A percentile compares a stretch with the other conserved stretches of the same genome.
phyloP scores from a whole-genome alignment of 1,140 invertebrate species.

The Drosophila sucinea region DNA sequence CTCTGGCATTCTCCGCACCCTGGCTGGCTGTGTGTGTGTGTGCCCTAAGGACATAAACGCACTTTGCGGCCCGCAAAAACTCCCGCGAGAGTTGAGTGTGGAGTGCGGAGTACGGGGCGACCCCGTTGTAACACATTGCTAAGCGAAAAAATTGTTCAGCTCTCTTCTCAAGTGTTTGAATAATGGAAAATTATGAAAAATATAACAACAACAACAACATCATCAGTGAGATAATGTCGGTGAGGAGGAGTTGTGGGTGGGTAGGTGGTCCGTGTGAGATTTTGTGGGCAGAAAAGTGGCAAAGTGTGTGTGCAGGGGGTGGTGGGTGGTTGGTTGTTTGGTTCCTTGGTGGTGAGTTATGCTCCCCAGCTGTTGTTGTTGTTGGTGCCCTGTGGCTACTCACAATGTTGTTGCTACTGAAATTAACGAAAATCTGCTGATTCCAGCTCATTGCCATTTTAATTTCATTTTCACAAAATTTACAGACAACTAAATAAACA shows the following conservation, averaged over 20 bases:
- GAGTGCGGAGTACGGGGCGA: background rate
- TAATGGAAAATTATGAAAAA: conserved; percentile 82
- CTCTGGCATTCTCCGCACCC: background rate
- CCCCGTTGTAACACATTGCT: conserved; percentile 5
- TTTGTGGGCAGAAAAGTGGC: conserved; percentile 52
- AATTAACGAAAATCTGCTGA: conserved; percentile 83
- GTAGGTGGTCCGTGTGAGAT: conserved; percentile 38
- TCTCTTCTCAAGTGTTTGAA: conserved; percentile 71
- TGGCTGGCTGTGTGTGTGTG: background rate
- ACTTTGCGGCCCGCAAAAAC: conserved; percentile 62
- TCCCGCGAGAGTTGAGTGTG: conserved; percentile 60
- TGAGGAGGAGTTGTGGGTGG: background rate
- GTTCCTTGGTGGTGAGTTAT: conserved; percentile 20
- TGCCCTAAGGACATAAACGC: conserved; percentile 56
- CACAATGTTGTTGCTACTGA: conserved; percentile 41
- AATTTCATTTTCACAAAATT: conserved; percentile 76
- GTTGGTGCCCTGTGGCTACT: conserved; percentile 31
- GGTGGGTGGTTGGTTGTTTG: conserved; percentile 30
- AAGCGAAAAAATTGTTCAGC: conserved; percentile 6
- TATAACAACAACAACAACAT: conserved; percentile 69
- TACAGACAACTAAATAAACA: conserved; percentile 60
- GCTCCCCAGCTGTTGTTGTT: conserved; percentile 16
- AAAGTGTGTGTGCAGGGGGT: conserved; percentile 6
- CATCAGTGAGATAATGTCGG: conserved; percentile 16
- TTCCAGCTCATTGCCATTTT: conserved; percentile 83